Base-by-base conservation (phyloP, 2,888 invertebrate genomes). In the Aleiodes leptofemur region DNA sequence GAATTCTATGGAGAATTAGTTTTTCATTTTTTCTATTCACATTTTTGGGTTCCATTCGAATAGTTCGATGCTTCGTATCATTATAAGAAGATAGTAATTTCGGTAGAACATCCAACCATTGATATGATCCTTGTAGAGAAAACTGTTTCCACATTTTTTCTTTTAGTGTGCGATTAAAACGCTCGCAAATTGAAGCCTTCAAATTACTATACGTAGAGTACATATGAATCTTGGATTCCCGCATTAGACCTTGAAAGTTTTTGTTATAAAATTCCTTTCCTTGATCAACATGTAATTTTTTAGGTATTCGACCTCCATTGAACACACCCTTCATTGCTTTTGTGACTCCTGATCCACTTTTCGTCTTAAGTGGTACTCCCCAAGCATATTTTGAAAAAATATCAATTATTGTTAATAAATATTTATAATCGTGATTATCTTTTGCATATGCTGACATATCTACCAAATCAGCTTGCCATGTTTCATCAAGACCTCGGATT, bases 331-430 rank as follows among this genome's bases (percentile, higher is more conserved):
- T 59, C 79, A 81, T 82, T 3, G 83, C 83, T 13, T 61, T 66
- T 11, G 78, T 78, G 87, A 89, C 16, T 72, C 84, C 81, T 53
- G 61, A 43, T 14, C 79, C 85, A 61, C 71, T 80, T 83, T 88
- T 88, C 13, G 76, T 82, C 81, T 88, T 88, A 8, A 88, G 51
- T 3, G 87, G 84, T 61, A 79, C 71, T 43, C 82, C 83, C 87
- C 86, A 89, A 4, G 86, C 83, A 80, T 79, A 89, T 82, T 90
- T 89, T 0, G 86, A 88, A 81, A 81, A 88, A 38, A 80, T 79
- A 81, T 90, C 87, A 53, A 88, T 38, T 5, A 38, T 38, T 38
- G 38, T 38, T 8, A 3, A 38, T 8, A 3, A 23, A 23, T 38
- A 38, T 38, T 38, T 38, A 3, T 38, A 38, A 38, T 8, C 83